Percentiles rank a stretch among this genome's conserved stretches.
These are phyloP conservation scores for Delichon dasypus DNA, from an alignment of 2,797 vertebrate genomes.

Conservation along the genomic window DNA sequence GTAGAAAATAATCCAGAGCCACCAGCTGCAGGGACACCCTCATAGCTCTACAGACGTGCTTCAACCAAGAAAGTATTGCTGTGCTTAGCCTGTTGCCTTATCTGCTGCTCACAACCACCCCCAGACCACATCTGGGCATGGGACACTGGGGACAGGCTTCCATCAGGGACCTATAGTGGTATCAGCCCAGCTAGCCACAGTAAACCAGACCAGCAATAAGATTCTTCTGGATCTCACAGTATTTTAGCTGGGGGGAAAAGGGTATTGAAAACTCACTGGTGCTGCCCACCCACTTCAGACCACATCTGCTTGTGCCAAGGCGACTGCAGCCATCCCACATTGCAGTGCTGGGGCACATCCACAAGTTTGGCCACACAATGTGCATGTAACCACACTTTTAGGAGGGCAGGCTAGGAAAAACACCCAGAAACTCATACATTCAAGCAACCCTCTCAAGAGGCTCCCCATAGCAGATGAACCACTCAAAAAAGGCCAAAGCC, in stretches of 20 bases:
- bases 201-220: not conserved
- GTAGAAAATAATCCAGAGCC: not conserved
- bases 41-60: accelerated
- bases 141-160: not conserved
- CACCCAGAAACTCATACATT: not conserved
- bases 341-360: not conserved
- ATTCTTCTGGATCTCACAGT: not conserved
- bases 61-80: not conserved
- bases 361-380: not conserved
- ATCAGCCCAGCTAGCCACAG: not conserved
- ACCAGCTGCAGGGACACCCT: not conserved
- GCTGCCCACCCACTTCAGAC: not conserved
- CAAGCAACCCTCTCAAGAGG: not conserved
- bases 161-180: not conserved
- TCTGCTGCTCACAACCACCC: not conserved
- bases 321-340: accelerated
- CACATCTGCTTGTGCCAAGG: not conserved
- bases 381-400: accelerated
- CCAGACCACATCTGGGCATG: not conserved
- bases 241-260: not conserved
- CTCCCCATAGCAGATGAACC: not conserved
- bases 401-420: not conserved
- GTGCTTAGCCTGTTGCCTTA: not conserved
- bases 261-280: not conserved
- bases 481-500: not conserved